Conservation (phyloP, 2,888 invertebrate genomes). For the Choreutis nemorana region DNA sequence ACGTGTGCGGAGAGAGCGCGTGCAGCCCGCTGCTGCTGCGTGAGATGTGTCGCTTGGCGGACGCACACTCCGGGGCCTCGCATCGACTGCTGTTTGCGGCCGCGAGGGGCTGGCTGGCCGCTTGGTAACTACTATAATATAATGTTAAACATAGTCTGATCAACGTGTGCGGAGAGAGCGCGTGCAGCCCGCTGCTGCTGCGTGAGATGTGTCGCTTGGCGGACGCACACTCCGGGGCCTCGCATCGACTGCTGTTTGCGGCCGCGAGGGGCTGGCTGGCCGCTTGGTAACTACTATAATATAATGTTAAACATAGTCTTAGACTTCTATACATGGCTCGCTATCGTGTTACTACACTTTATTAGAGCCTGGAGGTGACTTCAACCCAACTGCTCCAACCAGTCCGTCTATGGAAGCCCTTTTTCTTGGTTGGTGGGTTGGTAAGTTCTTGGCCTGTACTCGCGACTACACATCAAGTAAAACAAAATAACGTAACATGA, state of each 20-base stretch:
- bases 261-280: slow-evolving; percentile 84
- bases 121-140: slow-evolving; percentile 70
- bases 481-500: too few species aligned
- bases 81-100: slow-evolving; percentile 84
- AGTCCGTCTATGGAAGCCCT: too few species aligned
- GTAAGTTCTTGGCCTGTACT: too few species aligned
- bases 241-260: slow-evolving; percentile 82
- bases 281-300: slow-evolving; percentile 72
- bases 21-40: slow-evolving; percentile 47
- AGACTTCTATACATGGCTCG: too few species aligned
- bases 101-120: slow-evolving; percentile 79
- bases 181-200: slow-evolving; percentile 44
- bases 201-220: slow-evolving; percentile 71
- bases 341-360: too few species aligned
- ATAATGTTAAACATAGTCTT: too few species aligned
- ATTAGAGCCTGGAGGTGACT: too few species aligned
- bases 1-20: slow-evolving; percentile 42
- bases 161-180: slow-evolving; percentile 42
- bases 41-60: slow-evolving; percentile 72
- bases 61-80: slow-evolving; percentile 82
- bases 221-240: slow-evolving; percentile 82
- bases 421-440: too few species aligned
- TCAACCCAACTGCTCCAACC: too few species aligned
- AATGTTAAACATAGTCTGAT: too few species aligned
- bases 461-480: too few species aligned